Base-by-base conservation (phyloP, 2,797 vertebrate genomes). In the Danio albolineatus region DNA sequence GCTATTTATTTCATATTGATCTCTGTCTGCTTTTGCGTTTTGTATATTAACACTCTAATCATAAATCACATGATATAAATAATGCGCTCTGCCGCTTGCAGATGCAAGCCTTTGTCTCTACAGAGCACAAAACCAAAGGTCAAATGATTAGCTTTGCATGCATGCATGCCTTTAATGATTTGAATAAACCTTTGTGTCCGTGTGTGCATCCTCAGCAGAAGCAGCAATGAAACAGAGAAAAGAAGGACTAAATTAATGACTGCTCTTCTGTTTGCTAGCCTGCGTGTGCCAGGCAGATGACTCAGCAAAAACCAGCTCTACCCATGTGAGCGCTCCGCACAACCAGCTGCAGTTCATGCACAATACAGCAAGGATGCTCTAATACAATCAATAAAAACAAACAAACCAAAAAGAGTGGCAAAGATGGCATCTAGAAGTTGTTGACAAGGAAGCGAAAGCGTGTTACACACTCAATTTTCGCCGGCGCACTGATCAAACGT, bases 201-300 rank as follows among this genome's bases (percentile, higher is more conserved):
- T 48, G 78, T 78, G 87, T 92, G 92, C 90, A 88, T 89, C 88
- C 89, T 93, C 92, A 91, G 90, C 90, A 92, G 86, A 93, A 91
- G 89, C 87, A 87, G 88, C 83, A 82, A 87, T 90, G 90, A 90
- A 92, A 90, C 89, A 91, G 87, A 88, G 89, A 89, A 90, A 90
- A 90, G 89, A 90, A 91, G 88, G 78, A 82, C 89, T 89, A 91
- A 92, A 93, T 93, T 91, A 92, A 92, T 90, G 87, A 90, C 89
- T 85, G 86, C 89, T 91, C 89, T 88, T 87, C 76, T 83, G 83
- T 86, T 89, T 89, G 88, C 90, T 90, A 88, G 88, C 90, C 90
- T 86, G 86, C 83, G 87, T 86, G 87, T 91, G 79, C 66, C 85
- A 85, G 82, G 86, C 83, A 88, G 91, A 92, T 92, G 91, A 92